These are phyloP conservation scores for Thaleichthys pacificus DNA, from an alignment of 2,797 vertebrate genomes.

Conservation along the genomic window DNA sequence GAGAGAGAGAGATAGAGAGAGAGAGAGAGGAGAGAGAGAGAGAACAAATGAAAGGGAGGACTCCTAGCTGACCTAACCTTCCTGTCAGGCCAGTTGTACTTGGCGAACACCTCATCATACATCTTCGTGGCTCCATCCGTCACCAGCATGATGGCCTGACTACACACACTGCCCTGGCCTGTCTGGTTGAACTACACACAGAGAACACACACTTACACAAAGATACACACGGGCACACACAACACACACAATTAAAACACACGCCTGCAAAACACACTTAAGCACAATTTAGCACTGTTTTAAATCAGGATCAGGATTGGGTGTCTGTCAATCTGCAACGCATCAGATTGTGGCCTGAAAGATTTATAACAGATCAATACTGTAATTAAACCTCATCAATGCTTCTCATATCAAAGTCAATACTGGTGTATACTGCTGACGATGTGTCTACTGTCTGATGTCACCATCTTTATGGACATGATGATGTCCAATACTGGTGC, in stretches of 20 bases:
- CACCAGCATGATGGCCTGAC: constrained; percentile 97
- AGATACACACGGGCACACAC: constrained; percentile 9
- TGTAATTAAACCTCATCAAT: too few relatives aligned
- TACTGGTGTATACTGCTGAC: too few relatives aligned
- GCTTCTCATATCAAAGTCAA: too few relatives aligned
- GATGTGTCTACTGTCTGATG: too few relatives aligned
- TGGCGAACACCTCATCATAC: constrained; percentile 92
- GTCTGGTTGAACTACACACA: constrained; percentile 90
- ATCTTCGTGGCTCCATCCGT: constrained; percentile 95
- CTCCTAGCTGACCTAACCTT: constrained; percentile 74
- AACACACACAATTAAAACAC: background rate
- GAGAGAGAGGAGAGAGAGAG: background rate
- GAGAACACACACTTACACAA: constrained; percentile 17
- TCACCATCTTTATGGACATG: background rate
- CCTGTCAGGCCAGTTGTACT: constrained; percentile 94
- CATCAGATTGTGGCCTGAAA: too few relatives aligned
- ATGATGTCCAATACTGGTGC: constrained; percentile 12
- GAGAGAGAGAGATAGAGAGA: background rate
- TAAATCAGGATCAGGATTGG: background rate
- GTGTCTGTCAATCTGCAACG: background rate
- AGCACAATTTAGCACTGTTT: background rate
- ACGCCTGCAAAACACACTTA: background rate
- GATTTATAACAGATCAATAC: too few relatives aligned
- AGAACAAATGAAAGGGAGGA: background rate
- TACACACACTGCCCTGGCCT: constrained; percentile 93